Base-by-base conservation (phyloP, 1,140 invertebrate species). In the Macrobrachium rosenbergii region DNA sequence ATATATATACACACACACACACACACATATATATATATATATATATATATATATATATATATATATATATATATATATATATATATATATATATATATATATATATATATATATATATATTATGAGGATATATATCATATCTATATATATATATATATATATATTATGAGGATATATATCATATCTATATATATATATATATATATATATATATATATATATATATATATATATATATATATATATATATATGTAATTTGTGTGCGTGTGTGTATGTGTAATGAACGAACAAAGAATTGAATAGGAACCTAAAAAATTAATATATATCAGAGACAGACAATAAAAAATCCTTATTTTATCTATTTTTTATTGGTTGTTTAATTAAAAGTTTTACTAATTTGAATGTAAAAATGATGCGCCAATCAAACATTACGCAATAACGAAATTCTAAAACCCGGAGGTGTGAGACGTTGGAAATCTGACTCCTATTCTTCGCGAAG, bases 21-120 rank as follows among this genome's bases (percentile, higher is more conserved):
- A 52, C 12, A 52, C 12, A 76, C 21, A 76, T 43, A 76, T 43
- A 76, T 43, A 76, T 43, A 76, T 43, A 76, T 43, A 76, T 43
- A 76, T 43, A 76, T 43, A 76, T 43, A 76, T 76, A 76, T 76
- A 76, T 76, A 76, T 76, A 76, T 76, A 76, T 76, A 76, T 28
- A 76, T 76, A 76, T 43, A 76, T 76, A 76, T 76, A 76, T 76
- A 76, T 76, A 76, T 76, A 76, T 76, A 76, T 76, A 76, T 76
- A 76, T 76, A 76, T 76, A 76, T 76, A 76, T 76, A 76, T 76
- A 76, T 76, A 37, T 37, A 37, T 37, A 37, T 37, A 37, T 37
- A 3, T 37, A 37, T 37, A 37, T 37, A 37, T 37, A 37, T 37
- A 37, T 37, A 37, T 37, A 37, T 37, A 37, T 37, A 37, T 37